phyloP scores from a whole-genome alignment of 2,888 invertebrate genomes.

The Julus scandinavius region DNA sequence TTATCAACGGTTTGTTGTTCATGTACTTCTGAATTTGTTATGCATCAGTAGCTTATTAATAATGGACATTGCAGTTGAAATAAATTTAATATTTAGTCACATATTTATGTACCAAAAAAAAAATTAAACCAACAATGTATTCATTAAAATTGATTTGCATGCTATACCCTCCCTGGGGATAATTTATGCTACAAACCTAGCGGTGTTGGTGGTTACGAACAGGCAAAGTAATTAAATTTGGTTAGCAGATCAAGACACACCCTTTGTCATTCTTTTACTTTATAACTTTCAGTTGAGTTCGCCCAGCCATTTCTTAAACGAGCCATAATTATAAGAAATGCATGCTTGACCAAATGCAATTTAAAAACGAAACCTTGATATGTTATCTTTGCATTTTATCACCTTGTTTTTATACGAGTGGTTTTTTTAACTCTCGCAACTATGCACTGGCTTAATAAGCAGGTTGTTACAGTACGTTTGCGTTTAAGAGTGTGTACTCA shows the following conservation, averaged over 20 bases:
- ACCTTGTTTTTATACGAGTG: conserved; percentile 13
- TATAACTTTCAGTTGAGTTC: conserved; percentile 5
- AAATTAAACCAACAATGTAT: neutral
- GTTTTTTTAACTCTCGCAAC: neutral
- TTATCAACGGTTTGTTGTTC: no score
- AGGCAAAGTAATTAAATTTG: conserved; percentile 18
- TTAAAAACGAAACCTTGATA: conserved; percentile 37
- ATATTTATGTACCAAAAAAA: neutral
- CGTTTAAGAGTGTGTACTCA: neutral
- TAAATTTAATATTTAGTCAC: neutral
- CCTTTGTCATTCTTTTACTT: conserved; percentile 4
- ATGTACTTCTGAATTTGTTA: neutral
- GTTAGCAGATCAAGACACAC: conserved; percentile 9
- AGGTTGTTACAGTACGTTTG: neutral
- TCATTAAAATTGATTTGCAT: neutral
- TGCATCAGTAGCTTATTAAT: neutral
- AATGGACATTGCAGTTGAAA: neutral
- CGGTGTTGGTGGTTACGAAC: neutral
- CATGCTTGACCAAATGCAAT: conserved; percentile 23
- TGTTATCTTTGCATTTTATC: conserved; percentile 1
- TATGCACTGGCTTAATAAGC: neutral
- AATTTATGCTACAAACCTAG: neutral
- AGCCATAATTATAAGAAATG: conserved; percentile 23
- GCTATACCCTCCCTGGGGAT: neutral
- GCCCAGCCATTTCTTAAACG: neutral